Conservation (phyloP, 2,888 invertebrate species). For the Heliconius ismenius region DNA sequence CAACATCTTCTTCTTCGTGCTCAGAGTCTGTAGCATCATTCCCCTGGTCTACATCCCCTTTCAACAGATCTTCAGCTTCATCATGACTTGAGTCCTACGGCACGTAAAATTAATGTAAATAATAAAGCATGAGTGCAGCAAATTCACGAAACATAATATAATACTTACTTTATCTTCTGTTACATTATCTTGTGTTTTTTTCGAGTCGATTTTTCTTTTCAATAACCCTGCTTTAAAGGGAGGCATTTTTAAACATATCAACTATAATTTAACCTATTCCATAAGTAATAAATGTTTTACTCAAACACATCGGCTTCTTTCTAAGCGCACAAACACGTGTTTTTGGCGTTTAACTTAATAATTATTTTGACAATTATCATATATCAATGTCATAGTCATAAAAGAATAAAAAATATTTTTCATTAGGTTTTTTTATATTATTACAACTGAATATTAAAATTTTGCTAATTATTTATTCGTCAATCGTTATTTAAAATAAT, state of each 20-base stretch:
- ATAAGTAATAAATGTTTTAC: neutral
- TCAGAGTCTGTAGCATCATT: conserved; percentile 69
- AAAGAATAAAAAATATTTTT: no score
- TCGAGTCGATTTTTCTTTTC: conserved; percentile 62
- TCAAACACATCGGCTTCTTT: conserved; percentile 16
- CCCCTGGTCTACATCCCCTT: conserved; percentile 56
- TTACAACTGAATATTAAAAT: neutral
- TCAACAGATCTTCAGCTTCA: conserved; percentile 55
- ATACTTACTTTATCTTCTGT: conserved; percentile 52
- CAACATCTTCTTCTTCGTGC: conserved; percentile 68
- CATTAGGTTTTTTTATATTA: neutral
- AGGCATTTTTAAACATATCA: conserved; percentile 60
- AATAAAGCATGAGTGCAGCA: conserved; percentile 5
- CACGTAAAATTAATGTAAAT: conserved; percentile 23
- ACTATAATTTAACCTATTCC: conserved; percentile 3
- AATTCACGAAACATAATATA: neutral
- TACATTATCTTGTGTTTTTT: conserved; percentile 46
- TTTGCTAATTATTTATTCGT: neutral
- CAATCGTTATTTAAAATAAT: neutral
- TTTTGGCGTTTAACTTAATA: conserved; percentile 19
- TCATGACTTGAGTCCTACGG: conserved; percentile 48
- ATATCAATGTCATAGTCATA: conserved; percentile 9
- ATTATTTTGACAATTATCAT: conserved; percentile 13
- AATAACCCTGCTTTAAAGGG: conserved; percentile 67
- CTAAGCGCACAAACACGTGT: conserved; percentile 35